Evolutionary conservation across 2,113 vertebrate species (phyloP).

Genomic region (Gadus macrocephalus): DNA sequence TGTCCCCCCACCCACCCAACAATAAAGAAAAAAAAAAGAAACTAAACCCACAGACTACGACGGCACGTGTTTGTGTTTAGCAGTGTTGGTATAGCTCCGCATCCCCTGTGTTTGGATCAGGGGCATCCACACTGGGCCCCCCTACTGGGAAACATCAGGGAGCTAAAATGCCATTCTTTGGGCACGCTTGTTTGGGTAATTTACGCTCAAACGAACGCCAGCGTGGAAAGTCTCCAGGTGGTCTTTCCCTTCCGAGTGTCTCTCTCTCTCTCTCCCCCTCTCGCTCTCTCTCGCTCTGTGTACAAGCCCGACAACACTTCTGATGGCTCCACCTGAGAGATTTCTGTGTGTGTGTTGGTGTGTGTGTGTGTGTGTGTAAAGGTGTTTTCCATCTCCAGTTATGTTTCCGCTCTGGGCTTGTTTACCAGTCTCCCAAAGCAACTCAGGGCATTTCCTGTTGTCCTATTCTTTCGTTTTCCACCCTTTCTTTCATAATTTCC

Average conservation of each 20-base stretch:
- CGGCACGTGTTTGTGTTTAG: conserved; percentile 54
- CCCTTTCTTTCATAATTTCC: not conserved
- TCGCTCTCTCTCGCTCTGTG: conserved; percentile 3
- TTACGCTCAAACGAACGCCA: conserved; percentile 64
- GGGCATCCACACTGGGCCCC: conserved; percentile 34
- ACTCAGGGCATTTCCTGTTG: conserved; percentile 26
- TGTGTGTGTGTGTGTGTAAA: not conserved
- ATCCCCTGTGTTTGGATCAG: conserved; percentile 50
- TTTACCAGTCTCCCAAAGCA: conserved; percentile 56
- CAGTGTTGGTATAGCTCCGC: conserved; percentile 45
- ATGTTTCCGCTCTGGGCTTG: conserved; percentile 62
- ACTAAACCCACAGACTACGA: conserved; percentile 20
- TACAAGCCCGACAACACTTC: conserved; percentile 51
- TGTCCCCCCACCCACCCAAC: conserved; percentile 1
- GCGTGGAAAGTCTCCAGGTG: conserved; percentile 67
- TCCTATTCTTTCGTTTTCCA: conserved; percentile 7
- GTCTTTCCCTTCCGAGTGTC: conserved; percentile 55
- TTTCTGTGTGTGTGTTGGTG: conserved; percentile 34
- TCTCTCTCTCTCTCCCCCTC: too few relatives aligned
- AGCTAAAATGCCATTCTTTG: conserved; percentile 56
- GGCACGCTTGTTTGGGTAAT: conserved; percentile 69
- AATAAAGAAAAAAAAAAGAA: not conserved
- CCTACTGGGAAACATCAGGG: conserved; percentile 60
- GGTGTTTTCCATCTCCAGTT: conserved; percentile 19
- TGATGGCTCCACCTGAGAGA: conserved; percentile 75